phyloP scores from a whole-genome alignment of 2,888 invertebrate genomes.

The Timema cristinae region DNA sequence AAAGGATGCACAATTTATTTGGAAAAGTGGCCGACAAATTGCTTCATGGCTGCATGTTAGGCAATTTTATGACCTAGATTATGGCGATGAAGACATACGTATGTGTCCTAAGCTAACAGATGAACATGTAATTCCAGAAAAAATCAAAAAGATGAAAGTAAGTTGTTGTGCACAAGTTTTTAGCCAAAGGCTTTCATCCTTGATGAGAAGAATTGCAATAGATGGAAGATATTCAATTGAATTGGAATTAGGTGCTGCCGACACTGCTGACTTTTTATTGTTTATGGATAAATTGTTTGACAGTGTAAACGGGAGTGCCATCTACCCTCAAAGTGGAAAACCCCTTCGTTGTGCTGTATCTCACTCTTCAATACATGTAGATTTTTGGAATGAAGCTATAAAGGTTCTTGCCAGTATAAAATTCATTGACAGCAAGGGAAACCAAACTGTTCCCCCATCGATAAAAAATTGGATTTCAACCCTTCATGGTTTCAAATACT shows the following conservation, averaged over 20 bases:
- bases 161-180: conserved; percentile 14
- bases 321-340: conserved; percentile 8
- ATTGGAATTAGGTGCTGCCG: background rate
- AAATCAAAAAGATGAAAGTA: conserved; percentile 7
- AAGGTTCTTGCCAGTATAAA: conserved; percentile 9
- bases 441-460: background rate
- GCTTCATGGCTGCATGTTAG: conserved; percentile 21
- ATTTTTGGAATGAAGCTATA: conserved; percentile 18
- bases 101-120: conserved; percentile 13
- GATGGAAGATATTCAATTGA: background rate
- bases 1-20: background rate
- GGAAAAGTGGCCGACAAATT: conserved; percentile 3
- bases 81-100: conserved; percentile 14
- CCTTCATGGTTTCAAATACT: background rate
- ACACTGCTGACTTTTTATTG: background rate
- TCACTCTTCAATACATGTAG: conserved; percentile 3
- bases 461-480: background rate
- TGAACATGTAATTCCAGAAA: conserved; percentile 17
- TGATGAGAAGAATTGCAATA: background rate
- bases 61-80: conserved; percentile 13
- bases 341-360: background rate
- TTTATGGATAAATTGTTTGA: background rate
- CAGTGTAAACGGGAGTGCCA: background rate
- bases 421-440: conserved; percentile 9
- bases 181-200: conserved; percentile 11